Evolutionary conservation across 2,797 vertebrate genomes (phyloP).

Genomic region (Arctocebus calabarensis): DNA sequence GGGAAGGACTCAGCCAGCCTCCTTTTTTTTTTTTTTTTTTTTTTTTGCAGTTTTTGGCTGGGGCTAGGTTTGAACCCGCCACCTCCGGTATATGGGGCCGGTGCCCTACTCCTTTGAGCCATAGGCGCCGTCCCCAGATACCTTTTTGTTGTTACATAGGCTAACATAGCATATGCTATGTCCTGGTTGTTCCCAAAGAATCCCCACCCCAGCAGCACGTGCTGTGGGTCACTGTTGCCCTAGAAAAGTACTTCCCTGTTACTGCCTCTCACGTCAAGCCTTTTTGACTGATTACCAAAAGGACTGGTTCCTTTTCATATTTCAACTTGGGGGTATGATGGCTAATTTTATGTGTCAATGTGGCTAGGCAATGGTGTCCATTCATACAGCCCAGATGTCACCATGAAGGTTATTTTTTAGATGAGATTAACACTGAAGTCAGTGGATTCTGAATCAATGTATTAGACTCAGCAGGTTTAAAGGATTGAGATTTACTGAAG

Average conservation of each 20-base stretch:
- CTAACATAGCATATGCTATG: neutral
- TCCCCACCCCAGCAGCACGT: neutral
- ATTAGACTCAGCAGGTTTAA: neutral
- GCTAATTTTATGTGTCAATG: neutral
- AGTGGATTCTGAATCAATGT: neutral
- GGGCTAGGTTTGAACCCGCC: too few species aligned
- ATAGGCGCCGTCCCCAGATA: too few species aligned
- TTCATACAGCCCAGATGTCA: neutral
- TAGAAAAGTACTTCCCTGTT: neutral
- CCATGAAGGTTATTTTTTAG: neutral
- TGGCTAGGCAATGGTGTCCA: neutral
- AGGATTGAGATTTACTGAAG: neutral
- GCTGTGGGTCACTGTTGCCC: neutral
- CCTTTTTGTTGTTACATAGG: neutral
- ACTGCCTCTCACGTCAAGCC: neutral
- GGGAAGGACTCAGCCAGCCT: neutral
- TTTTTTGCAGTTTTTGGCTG: neutral
- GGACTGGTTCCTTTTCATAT: neutral
- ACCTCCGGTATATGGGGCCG: too few species aligned
- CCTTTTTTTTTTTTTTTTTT: neutral
- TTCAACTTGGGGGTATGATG: neutral
- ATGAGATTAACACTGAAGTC: neutral
- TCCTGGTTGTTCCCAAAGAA: too few species aligned
- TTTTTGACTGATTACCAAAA: too few species aligned
- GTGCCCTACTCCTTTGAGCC: too few species aligned